These are phyloP conservation scores for Eurosta solidaginis DNA, from an alignment of 1,140 invertebrate genomes.

Conservation along the genomic window DNA sequence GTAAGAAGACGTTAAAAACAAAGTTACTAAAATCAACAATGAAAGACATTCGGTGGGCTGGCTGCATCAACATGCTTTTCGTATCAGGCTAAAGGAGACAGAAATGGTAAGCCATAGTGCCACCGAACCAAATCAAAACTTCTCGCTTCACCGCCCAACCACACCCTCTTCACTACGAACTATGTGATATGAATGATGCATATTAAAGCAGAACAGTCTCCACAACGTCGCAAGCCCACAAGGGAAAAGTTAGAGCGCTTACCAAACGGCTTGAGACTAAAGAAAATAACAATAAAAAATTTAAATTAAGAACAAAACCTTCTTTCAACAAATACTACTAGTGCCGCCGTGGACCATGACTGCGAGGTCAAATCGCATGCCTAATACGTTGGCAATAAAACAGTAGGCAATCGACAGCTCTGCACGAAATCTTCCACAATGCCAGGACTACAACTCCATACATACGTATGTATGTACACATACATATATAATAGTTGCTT, in stretches of 20 bases:
- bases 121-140: conserved; percentile 36
- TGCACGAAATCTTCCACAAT: conserved; percentile 11
- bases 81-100: neutral
- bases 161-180: neutral
- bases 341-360: neutral
- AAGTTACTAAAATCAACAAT: neutral
- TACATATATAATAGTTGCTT: too few species aligned
- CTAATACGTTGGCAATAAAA: conserved; percentile 39
- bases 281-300: neutral
- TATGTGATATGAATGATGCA: neutral
- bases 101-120: neutral
- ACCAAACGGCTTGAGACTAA: conserved; percentile 4
- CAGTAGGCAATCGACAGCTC: conserved; percentile 36
- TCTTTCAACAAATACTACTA: neutral
- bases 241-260: conserved; percentile 22
- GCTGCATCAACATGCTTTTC: neutral
- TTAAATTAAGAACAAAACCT: neutral
- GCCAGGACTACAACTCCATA: too few species aligned
- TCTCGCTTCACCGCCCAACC: conserved; percentile 8
- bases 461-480: too few species aligned
- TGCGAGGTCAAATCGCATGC: conserved; percentile 29
- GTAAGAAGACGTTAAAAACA: conserved; percentile 24
- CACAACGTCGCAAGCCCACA: neutral
- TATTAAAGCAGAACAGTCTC: neutral
- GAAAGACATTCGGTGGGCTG: neutral